A percentile compares a stretch with the other conserved stretches of the same genome.
phyloP scores from a whole-genome alignment of 2,888 invertebrate genomes.

The Cephonodes hylas region DNA sequence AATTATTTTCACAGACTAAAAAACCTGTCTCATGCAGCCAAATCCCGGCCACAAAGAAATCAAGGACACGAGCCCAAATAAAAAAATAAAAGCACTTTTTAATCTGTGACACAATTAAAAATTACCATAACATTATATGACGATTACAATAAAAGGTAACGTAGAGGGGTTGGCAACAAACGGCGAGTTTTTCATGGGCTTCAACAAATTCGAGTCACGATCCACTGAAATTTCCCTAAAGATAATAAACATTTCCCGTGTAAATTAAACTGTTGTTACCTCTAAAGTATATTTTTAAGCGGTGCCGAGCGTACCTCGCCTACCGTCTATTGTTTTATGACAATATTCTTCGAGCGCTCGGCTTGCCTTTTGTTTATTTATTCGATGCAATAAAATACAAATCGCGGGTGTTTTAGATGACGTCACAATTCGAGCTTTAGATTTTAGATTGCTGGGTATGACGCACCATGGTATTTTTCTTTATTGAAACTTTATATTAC shows the following conservation, averaged over 20 bases:
- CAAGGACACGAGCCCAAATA: not conserved
- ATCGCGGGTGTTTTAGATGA: too few species aligned
- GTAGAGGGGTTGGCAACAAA: not conserved
- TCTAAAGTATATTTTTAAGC: slow-evolving; percentile 12
- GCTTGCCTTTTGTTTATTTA: not conserved
- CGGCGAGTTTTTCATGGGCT: slow-evolving; percentile 1
- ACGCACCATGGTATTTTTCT: too few species aligned
- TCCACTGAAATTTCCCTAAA: slow-evolving; percentile 16
- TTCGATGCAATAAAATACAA: not conserved
- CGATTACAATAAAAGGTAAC: slow-evolving; percentile 11
- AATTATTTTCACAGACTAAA: too few species aligned
- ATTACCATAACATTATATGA: slow-evolving; percentile 11
- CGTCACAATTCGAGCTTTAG: too few species aligned
- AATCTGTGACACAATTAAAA: slow-evolving; percentile 6
- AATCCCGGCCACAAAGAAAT: not conserved
- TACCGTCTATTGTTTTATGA: not conserved
- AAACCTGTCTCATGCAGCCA: not conserved
- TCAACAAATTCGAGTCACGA: slow-evolving; percentile 15
- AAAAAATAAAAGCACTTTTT: not conserved
- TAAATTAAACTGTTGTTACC: slow-evolving; percentile 18
- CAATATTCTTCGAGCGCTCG: not conserved
- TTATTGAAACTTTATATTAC: too few species aligned
- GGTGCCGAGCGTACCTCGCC: not conserved
- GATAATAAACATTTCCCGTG: slow-evolving; percentile 18
- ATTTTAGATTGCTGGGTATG: too few species aligned